Conservation (phyloP, 1,140 invertebrate genomes). For the Rhopalosiphum maidis region DNA sequence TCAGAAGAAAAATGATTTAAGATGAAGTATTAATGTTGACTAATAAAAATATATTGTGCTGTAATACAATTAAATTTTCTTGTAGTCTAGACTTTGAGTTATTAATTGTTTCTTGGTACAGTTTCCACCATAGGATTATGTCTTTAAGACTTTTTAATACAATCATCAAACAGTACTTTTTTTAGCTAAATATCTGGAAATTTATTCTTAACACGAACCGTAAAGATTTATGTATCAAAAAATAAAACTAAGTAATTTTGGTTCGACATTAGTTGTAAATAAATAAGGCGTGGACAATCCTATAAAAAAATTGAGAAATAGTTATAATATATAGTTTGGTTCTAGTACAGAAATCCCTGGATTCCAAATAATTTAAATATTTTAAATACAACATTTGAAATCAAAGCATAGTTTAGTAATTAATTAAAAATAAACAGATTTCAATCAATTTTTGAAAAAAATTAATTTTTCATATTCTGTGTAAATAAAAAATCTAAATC, state of each 20-base stretch:
- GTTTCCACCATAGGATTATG: not conserved
- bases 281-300: not conserved
- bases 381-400: not conserved
- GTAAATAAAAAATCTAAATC: no score
- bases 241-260: not conserved
- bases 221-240: not conserved
- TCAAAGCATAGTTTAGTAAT: not conserved
- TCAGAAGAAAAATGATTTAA: not conserved
- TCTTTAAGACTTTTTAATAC: not conserved
- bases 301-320: not conserved
- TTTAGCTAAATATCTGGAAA: not conserved
- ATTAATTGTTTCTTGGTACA: not conserved
- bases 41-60: not conserved
- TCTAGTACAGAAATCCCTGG: no score
- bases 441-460: not conserved
- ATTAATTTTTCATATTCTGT: no score
- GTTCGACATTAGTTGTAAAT: not conserved
- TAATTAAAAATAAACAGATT: not conserved
- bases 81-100: not conserved
- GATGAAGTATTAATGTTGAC: not conserved
- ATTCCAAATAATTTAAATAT: no score
- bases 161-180: not conserved
- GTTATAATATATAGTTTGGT: not conserved
- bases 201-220: not conserved
- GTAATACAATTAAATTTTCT: conserved; percentile 1